phyloP scores from a whole-genome alignment of 2,113 vertebrate species.

The Lampris incognitus region DNA sequence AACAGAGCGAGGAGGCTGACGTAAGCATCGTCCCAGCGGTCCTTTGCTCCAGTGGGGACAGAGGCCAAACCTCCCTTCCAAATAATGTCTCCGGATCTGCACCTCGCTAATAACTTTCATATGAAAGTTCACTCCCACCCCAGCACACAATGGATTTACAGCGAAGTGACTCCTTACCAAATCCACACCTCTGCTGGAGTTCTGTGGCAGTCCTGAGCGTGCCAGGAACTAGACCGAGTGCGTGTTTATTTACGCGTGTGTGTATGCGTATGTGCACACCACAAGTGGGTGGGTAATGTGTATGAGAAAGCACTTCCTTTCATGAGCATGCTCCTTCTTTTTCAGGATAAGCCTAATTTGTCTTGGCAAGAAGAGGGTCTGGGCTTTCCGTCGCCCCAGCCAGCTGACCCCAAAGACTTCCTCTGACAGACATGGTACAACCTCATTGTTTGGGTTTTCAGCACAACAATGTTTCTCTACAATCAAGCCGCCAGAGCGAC shows the following conservation, averaged over 20 bases:
- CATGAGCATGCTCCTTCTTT: constrained; percentile 12
- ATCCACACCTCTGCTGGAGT: constrained; percentile 57
- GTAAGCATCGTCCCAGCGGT: constrained; percentile 22
- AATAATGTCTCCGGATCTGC: constrained; percentile 34
- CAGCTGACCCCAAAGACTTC: constrained; percentile 42
- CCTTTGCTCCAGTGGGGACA: background rate
- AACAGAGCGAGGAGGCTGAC: constrained; percentile 2
- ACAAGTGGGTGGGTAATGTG: too few relatives aligned
- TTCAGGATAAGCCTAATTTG: constrained; percentile 48
- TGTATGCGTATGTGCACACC: background rate
- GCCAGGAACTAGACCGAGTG: constrained; percentile 37
- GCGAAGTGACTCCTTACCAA: constrained; percentile 38
- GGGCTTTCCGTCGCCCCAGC: constrained; percentile 61
- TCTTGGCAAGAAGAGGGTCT: constrained; percentile 41
- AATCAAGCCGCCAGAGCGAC: background rate
- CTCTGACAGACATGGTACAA: constrained; percentile 30
- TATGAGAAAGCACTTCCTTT: constrained; percentile 17
- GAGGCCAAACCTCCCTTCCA: constrained; percentile 12
- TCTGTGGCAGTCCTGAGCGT: constrained; percentile 33
- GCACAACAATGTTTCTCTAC: background rate
- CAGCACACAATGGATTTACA: constrained; percentile 42
- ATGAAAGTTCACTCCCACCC: constrained; percentile 15
- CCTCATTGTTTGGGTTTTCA: constrained; percentile 15
- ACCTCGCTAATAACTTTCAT: constrained; percentile 7
- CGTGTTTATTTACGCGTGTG: constrained; percentile 41